Percentiles rank a stretch among this genome's conserved stretches.
Evolutionary conservation across 2,797 vertebrate species (phyloP).

Genomic region (Amphiprion clarkii): DNA sequence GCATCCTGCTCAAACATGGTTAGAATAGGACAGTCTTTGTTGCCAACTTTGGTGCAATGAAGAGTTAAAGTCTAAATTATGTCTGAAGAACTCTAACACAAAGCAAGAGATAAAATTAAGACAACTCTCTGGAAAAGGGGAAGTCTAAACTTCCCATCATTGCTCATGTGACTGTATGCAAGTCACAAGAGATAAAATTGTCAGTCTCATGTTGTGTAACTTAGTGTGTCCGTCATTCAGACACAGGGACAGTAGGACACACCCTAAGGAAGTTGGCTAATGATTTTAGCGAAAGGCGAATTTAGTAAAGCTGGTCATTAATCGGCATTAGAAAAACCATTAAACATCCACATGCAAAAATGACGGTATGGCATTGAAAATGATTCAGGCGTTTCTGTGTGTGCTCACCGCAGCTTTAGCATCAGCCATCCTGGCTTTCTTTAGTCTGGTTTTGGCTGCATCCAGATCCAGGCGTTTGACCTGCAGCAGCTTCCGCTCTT

Average conservation of each 20-base stretch:
- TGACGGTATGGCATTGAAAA: no score
- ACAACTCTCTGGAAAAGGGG: conserved; percentile 42
- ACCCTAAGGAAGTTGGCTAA: conserved; percentile 9
- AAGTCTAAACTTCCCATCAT: conserved; percentile 54
- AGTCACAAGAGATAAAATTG: conserved; percentile 48
- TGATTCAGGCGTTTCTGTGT: background rate
- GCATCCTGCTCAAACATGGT: background rate
- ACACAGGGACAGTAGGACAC: background rate
- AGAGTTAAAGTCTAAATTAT: background rate
- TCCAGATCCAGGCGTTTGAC: conserved; percentile 98
- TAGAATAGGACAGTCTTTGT: background rate
- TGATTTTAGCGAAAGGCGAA: conserved; percentile 9
- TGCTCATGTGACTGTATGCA: conserved; percentile 60
- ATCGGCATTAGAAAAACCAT: background rate
- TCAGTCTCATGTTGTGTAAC: conserved; percentile 58
- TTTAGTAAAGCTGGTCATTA: background rate
- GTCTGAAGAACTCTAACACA: background rate
- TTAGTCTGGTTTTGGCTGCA: conserved; percentile 96
- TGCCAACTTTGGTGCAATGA: background rate
- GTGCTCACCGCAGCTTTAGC: conserved; percentile 92
- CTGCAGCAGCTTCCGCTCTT: conserved; percentile 96
- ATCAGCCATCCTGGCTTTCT: conserved; percentile 95
- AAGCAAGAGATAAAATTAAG: background rate
- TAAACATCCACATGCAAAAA: background rate
- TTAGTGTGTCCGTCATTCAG: conserved; percentile 23